These are phyloP conservation scores for Zelostemma sp. DNA, from an alignment of 1,140 invertebrate species.

Conservation along the genomic window DNA sequence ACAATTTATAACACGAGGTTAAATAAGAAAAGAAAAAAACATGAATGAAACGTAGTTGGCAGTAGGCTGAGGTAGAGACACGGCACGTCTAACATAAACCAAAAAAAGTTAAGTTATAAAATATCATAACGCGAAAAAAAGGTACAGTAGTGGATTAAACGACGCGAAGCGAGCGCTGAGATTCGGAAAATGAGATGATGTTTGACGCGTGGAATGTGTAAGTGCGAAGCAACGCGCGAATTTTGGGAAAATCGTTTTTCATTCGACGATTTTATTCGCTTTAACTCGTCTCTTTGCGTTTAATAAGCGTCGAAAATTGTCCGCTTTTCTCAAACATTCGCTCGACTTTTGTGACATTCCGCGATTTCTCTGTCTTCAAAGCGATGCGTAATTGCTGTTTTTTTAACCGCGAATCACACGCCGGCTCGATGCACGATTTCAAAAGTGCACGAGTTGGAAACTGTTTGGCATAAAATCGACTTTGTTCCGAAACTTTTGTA, in stretches of 20 bases:
- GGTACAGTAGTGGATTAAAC: conserved; percentile 63
- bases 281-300: background rate
- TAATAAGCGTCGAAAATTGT: background rate
- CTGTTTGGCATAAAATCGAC: no score
- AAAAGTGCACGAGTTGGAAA: no score
- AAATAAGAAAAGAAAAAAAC: conserved; percentile 44
- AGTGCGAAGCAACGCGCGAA: background rate
- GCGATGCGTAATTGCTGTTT: background rate
- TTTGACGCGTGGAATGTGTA: conserved; percentile 8
- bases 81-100: conserved; percentile 47
- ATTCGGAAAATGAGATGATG: conserved; percentile 30
- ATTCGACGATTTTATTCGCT: background rate
- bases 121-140: conserved; percentile 63
- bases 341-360: conserved; percentile 12
- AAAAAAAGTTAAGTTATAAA: conserved; percentile 56
- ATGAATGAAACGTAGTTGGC: conserved; percentile 58
- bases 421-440: no score
- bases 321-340: conserved; percentile 3
- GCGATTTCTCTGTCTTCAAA: background rate
- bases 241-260: conserved; percentile 4
- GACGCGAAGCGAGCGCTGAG: conserved; percentile 61
- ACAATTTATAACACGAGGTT: conserved; percentile 62
- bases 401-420: background rate
- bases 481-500: no score
- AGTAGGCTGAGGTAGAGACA: conserved; percentile 66